phyloP scores from a whole-genome alignment of 2,797 vertebrate genomes.

The Cheracebus regulus region DNA sequence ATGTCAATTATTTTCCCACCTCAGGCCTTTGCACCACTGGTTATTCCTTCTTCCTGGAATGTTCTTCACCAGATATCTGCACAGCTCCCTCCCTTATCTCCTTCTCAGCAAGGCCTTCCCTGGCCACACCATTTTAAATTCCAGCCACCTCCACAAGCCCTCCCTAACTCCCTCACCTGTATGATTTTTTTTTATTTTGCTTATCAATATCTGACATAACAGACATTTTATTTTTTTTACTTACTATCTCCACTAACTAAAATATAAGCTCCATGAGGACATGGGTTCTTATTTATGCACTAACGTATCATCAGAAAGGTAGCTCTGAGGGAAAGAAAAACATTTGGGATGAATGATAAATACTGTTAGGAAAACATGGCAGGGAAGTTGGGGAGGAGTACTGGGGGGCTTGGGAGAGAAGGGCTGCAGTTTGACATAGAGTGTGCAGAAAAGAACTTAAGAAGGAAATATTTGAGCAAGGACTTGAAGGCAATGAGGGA shows the following conservation, averaged over 20 bases:
- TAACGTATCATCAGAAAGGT: neutral
- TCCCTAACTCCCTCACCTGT: neutral
- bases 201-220: neutral
- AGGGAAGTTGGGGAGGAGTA: neutral
- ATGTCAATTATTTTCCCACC: neutral
- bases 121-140: neutral
- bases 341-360: neutral
- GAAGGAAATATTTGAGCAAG: neutral
- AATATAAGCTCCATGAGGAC: neutral
- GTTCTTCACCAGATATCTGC: neutral
- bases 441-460: neutral
- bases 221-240: neutral
- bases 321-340: neutral
- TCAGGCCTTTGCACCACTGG: neutral
- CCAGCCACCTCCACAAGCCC: neutral
- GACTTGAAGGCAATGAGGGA: neutral
- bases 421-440: neutral
- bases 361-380: neutral
- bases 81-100: neutral
- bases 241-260: constrained; percentile 18
- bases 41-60: neutral
- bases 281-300: neutral
- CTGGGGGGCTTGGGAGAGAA: neutral
- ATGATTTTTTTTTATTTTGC: neutral
- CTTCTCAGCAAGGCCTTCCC: neutral